Evolutionary conservation across 2,888 invertebrate species (phyloP).

Genomic region (Drosophila colorata): DNA sequence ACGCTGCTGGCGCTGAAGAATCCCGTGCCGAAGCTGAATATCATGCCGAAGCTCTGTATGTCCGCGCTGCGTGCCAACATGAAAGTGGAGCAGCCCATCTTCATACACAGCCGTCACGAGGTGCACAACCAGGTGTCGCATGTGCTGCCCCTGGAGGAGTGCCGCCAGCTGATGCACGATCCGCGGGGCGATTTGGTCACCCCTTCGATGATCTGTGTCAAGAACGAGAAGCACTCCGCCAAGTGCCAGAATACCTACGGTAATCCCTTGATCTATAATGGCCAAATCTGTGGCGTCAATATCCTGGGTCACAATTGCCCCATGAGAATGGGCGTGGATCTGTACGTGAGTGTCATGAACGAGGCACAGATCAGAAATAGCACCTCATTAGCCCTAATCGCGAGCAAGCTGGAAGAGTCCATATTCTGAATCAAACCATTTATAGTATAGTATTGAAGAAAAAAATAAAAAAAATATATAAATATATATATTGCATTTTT

Average conservation of each 20-base stretch:
- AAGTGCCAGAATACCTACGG: slow-evolving; percentile 37
- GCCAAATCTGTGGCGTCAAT: slow-evolving; percentile 54
- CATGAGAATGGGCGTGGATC: background rate
- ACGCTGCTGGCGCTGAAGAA: background rate
- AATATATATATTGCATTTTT: no score
- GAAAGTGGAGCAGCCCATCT: slow-evolving; percentile 22
- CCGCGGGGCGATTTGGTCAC: background rate
- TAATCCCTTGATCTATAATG: slow-evolving; percentile 40
- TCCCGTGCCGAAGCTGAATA: background rate
- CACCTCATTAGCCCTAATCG: background rate
- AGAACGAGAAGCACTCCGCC: slow-evolving; percentile 9
- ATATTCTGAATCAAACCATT: slow-evolving; percentile 5
- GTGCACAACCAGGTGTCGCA: slow-evolving; percentile 7
- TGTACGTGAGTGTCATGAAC: slow-evolving; percentile 34
- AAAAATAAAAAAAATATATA: no score
- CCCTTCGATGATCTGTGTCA: slow-evolving; percentile 27
- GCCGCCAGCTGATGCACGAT: slow-evolving; percentile 22
- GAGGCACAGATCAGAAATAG: background rate
- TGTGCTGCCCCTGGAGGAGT: slow-evolving; percentile 10
- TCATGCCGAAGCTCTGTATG: slow-evolving; percentile 15
- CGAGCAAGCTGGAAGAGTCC: slow-evolving; percentile 1
- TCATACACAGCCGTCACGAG: slow-evolving; percentile 6
- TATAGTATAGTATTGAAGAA: no score
- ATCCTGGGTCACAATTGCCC: slow-evolving; percentile 57
- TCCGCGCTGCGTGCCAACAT: accelerated